These are phyloP conservation scores for Lordiphosa mommai DNA, from an alignment of 1,140 invertebrate genomes.

Conservation along the genomic window DNA sequence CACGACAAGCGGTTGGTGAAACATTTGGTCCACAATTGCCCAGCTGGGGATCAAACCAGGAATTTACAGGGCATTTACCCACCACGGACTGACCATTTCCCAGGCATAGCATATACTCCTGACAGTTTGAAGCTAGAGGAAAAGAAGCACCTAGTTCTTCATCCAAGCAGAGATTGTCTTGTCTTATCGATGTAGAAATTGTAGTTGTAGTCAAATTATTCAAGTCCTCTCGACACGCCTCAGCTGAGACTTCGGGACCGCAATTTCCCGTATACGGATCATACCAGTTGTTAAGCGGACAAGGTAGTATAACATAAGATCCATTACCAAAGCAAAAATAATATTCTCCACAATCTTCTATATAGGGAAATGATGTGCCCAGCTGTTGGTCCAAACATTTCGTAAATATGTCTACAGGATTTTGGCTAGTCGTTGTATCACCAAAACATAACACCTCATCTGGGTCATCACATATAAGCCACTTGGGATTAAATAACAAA, in stretches of 20 bases:
- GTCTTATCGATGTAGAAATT: background rate
- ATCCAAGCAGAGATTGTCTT: slow-evolving; percentile 19
- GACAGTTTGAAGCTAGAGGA: slow-evolving; percentile 28
- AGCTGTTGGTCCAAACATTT: slow-evolving; percentile 9
- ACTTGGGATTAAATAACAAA: slow-evolving; percentile 29
- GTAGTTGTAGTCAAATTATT: too few relatives aligned
- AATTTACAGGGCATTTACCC: slow-evolving; percentile 36
- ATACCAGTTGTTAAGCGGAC: slow-evolving; percentile 35
- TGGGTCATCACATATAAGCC: slow-evolving; percentile 39
- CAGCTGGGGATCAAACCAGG: slow-evolving; percentile 48
- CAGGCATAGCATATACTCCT: slow-evolving; percentile 47
- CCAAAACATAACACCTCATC: slow-evolving; percentile 25
- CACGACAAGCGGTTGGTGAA: slow-evolving; percentile 41
- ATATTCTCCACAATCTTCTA: slow-evolving; percentile 23
- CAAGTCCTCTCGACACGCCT: slow-evolving; percentile 15
- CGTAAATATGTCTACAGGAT: background rate
- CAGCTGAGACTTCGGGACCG: slow-evolving; percentile 28
- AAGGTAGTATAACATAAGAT: slow-evolving; percentile 25
- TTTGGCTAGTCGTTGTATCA: slow-evolving; percentile 10
- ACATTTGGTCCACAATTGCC: slow-evolving; percentile 50
- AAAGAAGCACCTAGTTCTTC: slow-evolving; percentile 27
- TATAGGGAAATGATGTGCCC: slow-evolving; percentile 16
- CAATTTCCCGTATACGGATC: slow-evolving; percentile 48
- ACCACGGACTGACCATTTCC: slow-evolving; percentile 29
- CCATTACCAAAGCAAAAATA: slow-evolving; percentile 37